Conservation (phyloP, 2,888 invertebrate species). For the Amiota minor region DNA sequence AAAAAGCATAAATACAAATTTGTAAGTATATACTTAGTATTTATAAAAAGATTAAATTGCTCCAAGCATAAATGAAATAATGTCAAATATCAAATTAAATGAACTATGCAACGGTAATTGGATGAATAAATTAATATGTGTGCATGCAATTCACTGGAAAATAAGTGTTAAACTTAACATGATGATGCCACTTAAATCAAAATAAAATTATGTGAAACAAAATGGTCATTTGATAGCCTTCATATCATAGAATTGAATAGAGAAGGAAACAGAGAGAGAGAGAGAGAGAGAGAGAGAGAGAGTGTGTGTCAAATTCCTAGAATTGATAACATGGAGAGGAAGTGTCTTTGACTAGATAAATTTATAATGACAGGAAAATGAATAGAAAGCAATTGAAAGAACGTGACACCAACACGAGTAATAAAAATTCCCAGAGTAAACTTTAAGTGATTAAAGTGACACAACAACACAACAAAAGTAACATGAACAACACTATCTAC, state of each 20-base stretch:
- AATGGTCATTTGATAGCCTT: too few relatives aligned
- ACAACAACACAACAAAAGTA: constrained; percentile 47
- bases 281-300: too few relatives aligned
- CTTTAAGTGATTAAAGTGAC: constrained; percentile 41
- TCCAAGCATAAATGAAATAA: too few relatives aligned
- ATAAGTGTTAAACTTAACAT: too few relatives aligned
- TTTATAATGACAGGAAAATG: neutral
- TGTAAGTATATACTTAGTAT: neutral
- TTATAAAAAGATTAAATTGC: neutral
- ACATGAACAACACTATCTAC: too few relatives aligned
- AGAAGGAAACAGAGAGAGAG: neutral
- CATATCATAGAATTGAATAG: neutral
- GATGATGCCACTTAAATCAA: too few relatives aligned
- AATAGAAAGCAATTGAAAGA: too few relatives aligned
- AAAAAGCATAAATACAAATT: neutral
- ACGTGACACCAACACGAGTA: too few relatives aligned
- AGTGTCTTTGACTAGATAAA: constrained; percentile 1
- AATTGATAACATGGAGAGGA: constrained; percentile 8
- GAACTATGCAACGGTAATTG: neutral
- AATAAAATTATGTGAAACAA: too few relatives aligned
- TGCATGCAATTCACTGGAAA: too few relatives aligned
- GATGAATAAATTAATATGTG: neutral
- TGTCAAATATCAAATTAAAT: too few relatives aligned
- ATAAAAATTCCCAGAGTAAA: constrained; percentile 18
- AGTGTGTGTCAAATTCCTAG: too few relatives aligned